Conservation (phyloP, 2,888 invertebrate genomes). For the Melanargia galathea region DNA sequence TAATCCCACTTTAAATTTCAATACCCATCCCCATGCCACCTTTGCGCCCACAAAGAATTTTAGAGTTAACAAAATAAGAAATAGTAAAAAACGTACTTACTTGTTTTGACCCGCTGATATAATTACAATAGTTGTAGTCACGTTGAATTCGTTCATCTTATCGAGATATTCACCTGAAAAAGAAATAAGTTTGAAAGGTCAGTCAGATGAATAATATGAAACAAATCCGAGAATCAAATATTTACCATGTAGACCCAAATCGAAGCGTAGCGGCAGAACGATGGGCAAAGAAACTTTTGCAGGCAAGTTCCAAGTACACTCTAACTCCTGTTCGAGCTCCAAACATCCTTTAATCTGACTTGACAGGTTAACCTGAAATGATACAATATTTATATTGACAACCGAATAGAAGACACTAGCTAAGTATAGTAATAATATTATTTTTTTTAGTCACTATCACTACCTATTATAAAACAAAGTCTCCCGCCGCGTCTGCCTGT, state of each 20-base stretch:
- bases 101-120: conserved; percentile 41
- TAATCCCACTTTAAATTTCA: too few species aligned
- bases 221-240: background rate
- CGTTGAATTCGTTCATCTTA: conserved; percentile 49
- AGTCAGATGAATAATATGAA: background rate
- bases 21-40: too few species aligned
- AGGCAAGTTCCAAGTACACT: conserved; percentile 55
- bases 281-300: conserved; percentile 57
- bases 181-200: background rate
- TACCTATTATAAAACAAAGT: too few species aligned
- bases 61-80: background rate
- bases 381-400: too few species aligned
- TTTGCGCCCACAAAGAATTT: too few species aligned
- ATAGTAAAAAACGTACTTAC: conserved; percentile 46
- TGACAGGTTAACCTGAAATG: conserved; percentile 54
- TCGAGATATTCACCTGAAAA: conserved; percentile 54
- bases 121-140: conserved; percentile 52
- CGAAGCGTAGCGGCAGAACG: conserved; percentile 52
- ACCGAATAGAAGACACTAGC: too few species aligned
- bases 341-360: conserved; percentile 53
- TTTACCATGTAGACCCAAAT: conserved; percentile 59
- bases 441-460: too few species aligned
- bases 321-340: conserved; percentile 33
- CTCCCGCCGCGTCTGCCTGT: too few species aligned
- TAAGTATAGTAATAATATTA: too few species aligned